A percentile compares a stretch with the other conserved stretches of the same genome.
Conservation (phyloP, 2,113 vertebrate species). For the Trematocara zebra region DNA sequence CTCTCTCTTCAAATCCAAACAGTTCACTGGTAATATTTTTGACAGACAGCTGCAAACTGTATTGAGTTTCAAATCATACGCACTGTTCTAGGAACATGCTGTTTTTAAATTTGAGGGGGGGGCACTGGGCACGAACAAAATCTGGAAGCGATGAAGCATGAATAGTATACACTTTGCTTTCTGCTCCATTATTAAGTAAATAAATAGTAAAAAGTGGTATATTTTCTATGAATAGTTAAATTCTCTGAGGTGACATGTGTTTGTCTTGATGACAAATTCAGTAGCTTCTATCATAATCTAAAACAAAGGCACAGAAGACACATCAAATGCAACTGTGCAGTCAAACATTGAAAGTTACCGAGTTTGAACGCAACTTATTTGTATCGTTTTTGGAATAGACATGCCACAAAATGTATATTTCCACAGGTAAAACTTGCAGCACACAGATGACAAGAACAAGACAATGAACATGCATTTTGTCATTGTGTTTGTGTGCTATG, state of each 20-base stretch:
- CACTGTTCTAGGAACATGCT: background rate
- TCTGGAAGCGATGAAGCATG: background rate
- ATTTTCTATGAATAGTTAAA: background rate
- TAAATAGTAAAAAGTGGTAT: background rate
- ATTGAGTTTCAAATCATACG: background rate
- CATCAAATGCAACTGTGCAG: background rate
- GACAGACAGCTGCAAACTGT: background rate
- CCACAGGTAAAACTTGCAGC: background rate
- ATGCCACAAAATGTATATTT: background rate
- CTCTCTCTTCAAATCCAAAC: background rate
- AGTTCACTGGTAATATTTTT: background rate
- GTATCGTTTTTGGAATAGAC: background rate
- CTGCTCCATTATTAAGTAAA: background rate
- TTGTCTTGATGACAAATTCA: background rate
- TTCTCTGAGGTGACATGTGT: background rate
- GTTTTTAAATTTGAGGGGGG: background rate
- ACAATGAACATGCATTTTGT: background rate
- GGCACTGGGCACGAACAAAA: background rate
- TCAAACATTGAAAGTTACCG: background rate
- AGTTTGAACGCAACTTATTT: background rate
- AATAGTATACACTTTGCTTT: background rate
- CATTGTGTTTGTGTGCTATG: background rate
- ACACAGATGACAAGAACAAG: background rate
- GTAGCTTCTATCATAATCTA: background rate
- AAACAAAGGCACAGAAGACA: background rate